Evolutionary conservation across 2,888 invertebrate genomes (phyloP).

Genomic region (Lasioglossum calceatum): DNA sequence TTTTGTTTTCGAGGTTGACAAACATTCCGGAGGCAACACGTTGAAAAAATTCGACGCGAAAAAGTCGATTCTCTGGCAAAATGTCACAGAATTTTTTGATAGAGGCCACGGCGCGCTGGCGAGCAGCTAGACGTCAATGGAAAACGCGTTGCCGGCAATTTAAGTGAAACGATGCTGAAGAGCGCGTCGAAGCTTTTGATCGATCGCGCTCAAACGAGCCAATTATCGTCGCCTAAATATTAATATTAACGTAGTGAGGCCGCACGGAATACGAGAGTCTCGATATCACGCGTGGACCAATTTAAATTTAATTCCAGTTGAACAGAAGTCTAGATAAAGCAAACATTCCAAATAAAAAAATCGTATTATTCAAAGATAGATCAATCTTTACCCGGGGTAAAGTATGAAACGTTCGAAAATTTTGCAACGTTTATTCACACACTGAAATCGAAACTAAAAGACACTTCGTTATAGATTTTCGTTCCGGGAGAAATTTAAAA

Average conservation of each 20-base stretch:
- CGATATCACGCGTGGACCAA: neutral
- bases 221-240: conserved; percentile 14
- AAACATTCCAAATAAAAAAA: neutral
- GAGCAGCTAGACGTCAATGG: neutral
- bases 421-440: neutral
- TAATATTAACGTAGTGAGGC: conserved; percentile 21
- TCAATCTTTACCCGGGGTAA: neutral
- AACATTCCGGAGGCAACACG: neutral
- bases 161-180: conserved; percentile 9
- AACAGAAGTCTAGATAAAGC: neutral
- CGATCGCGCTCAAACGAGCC: conserved; percentile 1
- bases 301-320: neutral
- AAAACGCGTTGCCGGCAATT: conserved; percentile 16
- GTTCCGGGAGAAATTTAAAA: neutral
- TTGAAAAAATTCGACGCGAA: neutral
- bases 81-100: neutral
- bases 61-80: neutral
- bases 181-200: neutral
- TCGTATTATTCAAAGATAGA: neutral
- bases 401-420: too few species aligned
- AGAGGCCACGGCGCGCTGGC: neutral
- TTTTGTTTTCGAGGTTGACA: neutral
- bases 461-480: neutral
- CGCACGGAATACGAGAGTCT: neutral
- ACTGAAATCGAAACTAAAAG: neutral